Evolutionary conservation across 2,888 invertebrate genomes (phyloP).

Genomic region (Omphaloscelis lunosa): DNA sequence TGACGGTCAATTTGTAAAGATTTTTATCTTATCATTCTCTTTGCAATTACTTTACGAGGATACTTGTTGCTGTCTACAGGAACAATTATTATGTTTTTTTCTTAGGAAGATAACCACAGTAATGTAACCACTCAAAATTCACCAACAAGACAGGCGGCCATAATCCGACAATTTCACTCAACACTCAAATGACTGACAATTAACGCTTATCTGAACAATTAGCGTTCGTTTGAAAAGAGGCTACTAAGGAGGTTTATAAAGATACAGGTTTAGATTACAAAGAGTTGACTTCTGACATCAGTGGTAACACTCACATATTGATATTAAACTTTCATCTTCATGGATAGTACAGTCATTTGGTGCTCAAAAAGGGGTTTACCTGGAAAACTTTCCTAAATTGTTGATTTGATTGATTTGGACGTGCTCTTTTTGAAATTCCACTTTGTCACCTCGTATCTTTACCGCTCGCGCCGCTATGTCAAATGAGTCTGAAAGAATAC

Average conservation of each 20-base stretch:
- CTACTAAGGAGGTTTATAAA: constrained; percentile 16
- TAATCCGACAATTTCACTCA: constrained; percentile 30
- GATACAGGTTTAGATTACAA: background rate
- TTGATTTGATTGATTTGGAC: too few relatives aligned
- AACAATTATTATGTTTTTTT: background rate
- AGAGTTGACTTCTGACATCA: background rate
- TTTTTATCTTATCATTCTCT: background rate
- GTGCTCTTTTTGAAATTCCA: too few relatives aligned
- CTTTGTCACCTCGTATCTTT: too few relatives aligned
- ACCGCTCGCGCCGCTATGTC: too few relatives aligned
- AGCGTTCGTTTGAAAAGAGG: constrained; percentile 31
- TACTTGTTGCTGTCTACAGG: too few relatives aligned
- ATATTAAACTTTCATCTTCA: background rate
- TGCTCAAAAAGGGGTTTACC: too few relatives aligned
- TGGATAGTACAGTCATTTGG: background rate
- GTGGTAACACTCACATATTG: background rate
- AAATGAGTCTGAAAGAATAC: too few relatives aligned
- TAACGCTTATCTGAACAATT: constrained; percentile 53
- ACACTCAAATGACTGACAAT: constrained; percentile 50
- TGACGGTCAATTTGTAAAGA: background rate
- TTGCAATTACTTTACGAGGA: background rate
- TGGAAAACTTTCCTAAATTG: too few relatives aligned
- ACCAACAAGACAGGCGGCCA: constrained; percentile 32
- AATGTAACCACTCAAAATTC: constrained; percentile 1
- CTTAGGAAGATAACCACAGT: background rate